Conservation (phyloP, 2,797 vertebrate species). For the Tiaroga cobitis region DNA sequence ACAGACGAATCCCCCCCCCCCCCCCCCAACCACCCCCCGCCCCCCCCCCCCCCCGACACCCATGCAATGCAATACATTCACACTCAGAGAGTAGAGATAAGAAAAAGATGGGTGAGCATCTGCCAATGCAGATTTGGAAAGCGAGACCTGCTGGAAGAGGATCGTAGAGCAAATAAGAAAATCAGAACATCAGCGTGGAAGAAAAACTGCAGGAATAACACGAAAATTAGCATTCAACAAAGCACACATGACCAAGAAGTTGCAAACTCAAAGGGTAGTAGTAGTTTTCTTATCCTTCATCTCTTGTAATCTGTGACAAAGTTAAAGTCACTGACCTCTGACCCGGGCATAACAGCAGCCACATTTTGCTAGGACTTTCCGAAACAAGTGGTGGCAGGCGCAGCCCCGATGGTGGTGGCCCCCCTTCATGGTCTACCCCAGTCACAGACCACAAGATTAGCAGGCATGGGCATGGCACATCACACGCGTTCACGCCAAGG, state of each 20-base stretch:
- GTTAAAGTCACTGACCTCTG: slow-evolving; percentile 86
- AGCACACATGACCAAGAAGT: background rate
- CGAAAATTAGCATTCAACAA: background rate
- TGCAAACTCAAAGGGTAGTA: background rate
- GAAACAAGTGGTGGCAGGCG: slow-evolving; percentile 93
- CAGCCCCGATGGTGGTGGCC: slow-evolving; percentile 85
- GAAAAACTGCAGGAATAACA: background rate
- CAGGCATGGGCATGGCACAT: slow-evolving; percentile 79
- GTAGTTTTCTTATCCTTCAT: background rate
- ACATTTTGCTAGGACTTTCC: slow-evolving; percentile 94
- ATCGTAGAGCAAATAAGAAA: background rate
- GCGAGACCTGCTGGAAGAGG: slow-evolving; percentile 34
- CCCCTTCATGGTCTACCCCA: slow-evolving; percentile 86
- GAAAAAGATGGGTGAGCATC: slow-evolving; percentile 61
- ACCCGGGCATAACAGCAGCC: slow-evolving; percentile 91
- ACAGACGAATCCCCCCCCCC: slow-evolving; percentile 9
- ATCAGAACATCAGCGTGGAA: slow-evolving; percentile 6
- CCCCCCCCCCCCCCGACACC: slow-evolving; percentile 5
- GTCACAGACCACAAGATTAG: slow-evolving; percentile 71
- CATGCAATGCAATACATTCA: slow-evolving; percentile 4
- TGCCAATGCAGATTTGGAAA: slow-evolving; percentile 52
- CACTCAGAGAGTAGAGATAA: slow-evolving; percentile 62
- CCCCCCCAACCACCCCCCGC: too few relatives aligned
- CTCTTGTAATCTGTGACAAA: background rate
- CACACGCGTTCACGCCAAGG: slow-evolving; percentile 53